Percentiles rank a stretch among this genome's conserved stretches.
Conservation (phyloP, 2,113 vertebrate species). For the Saimiri boliviensis region DNA sequence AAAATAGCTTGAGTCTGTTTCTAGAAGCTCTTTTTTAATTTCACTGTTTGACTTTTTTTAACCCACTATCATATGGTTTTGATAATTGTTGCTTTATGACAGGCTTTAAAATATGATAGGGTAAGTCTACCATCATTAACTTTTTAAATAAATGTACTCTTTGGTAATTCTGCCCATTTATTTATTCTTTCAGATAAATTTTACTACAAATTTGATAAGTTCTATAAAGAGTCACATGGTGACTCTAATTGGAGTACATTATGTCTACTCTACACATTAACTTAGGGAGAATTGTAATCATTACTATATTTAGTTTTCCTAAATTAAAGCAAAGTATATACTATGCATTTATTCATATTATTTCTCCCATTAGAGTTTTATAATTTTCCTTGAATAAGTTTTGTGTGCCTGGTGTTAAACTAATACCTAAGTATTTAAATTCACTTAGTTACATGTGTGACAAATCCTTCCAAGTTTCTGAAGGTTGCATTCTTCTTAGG, state of each 20-base stretch:
- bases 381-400: constrained; percentile 48
- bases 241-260: not conserved
- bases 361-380: constrained; percentile 44
- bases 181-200: constrained; percentile 47
- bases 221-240: not conserved
- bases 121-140: not conserved
- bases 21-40: not conserved
- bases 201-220: constrained; percentile 38
- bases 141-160: not conserved
- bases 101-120: constrained; percentile 36
- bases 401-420: constrained; percentile 4
- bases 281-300: constrained; percentile 24
- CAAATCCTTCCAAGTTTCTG: constrained; percentile 1
- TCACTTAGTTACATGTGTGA: constrained; percentile 6
- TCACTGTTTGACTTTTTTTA: constrained; percentile 4
- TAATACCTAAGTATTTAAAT: constrained; percentile 32
- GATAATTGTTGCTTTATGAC: constrained; percentile 17
- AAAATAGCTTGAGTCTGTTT: constrained; percentile 29
- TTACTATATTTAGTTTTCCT: constrained; percentile 18
- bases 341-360: constrained; percentile 5
- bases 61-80: constrained; percentile 27
- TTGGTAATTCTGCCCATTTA: constrained; percentile 5
- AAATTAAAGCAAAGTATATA: constrained; percentile 22
- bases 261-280: constrained; percentile 31
- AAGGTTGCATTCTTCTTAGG: constrained; percentile 33